Base-by-base conservation (phyloP, 2,888 invertebrate genomes). In the Tillus elongatus region DNA sequence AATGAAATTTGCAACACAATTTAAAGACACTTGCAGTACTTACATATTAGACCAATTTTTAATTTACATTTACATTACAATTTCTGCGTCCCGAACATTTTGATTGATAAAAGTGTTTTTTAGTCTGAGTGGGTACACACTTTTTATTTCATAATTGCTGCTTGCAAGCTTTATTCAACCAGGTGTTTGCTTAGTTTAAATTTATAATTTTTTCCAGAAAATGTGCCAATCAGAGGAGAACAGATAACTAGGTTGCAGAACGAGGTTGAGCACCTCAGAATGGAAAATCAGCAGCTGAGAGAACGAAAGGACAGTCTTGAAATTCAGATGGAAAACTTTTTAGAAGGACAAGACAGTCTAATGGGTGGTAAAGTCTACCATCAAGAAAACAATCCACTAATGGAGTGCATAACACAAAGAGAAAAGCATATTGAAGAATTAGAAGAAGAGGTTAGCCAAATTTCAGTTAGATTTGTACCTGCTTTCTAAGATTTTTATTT, bases 341-440 rank as follows among this genome's bases (percentile, higher is more conserved):
- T 57, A 11, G 53, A 56, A 3, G 65, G 62, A 3, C 51, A 60
- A 12, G 64, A 65, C 61, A 66, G 50, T 9, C 48, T 64, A 0
- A 58, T 52, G 39, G 58, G 57, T 12, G 64, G 60, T 4, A 50
- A 57, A 33, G 58, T 82, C 27, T 61, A 84, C 2, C 85, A 86
- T 54, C 66, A 78, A 30, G 70, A 71, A 6, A 74, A 80, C 47
- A 90, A 90, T 64, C 89, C 89, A 0, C 73, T 83, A 0, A 69
- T 78, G 0, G 71, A 76, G 43, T 82, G 81, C 0, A 72, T 80
- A 35, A 73, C 77, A 41, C 72, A 78, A 54, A 70, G 77, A 8
- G 76, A 78, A 39, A 69, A 73, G 19, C 75, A 82, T 45, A 63
- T 85, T 15, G 79, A 80, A 50, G 74, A 78, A 35, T 69, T 87